These are phyloP conservation scores for Sphecodes monilicornis DNA, from an alignment of 2,888 invertebrate species.

Conservation along the genomic window DNA sequence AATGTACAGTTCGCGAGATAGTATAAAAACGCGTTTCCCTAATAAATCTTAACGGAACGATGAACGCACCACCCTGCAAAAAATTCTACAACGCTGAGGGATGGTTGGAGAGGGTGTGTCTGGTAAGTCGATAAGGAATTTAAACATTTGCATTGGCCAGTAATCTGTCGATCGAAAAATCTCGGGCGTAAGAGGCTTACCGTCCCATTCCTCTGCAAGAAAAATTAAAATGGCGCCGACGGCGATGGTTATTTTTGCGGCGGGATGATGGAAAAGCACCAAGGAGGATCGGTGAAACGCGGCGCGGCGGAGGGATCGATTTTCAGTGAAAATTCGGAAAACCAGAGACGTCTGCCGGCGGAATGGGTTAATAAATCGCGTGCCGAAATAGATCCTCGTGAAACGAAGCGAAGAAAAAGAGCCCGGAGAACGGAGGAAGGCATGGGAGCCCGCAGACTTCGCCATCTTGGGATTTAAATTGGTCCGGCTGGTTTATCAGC, in stretches of 20 bases:
- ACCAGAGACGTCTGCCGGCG: conserved; percentile 57
- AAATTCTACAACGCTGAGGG: background rate
- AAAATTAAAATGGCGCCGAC: conserved; percentile 22
- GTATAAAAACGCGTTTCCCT: too few relatives aligned
- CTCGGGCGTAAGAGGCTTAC: conserved; percentile 13
- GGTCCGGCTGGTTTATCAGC: conserved; percentile 73
- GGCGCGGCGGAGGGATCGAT: conserved; percentile 30
- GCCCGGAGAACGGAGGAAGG: background rate
- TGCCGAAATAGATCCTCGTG: conserved; percentile 49
- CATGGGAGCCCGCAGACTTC: conserved; percentile 23
- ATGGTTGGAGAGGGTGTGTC: background rate
- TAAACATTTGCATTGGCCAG: background rate
- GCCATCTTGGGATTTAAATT: conserved; percentile 72
- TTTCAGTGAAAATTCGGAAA: conserved; percentile 60
- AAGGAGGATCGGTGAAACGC: background rate
- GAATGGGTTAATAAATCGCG: conserved; percentile 71
- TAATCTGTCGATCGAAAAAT: conserved; percentile 2
- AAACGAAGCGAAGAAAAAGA: conserved; percentile 28
- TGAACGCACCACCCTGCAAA: background rate
- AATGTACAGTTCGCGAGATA: too few relatives aligned
- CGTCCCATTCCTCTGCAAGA: background rate
- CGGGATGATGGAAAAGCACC: background rate
- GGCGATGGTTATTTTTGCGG: too few relatives aligned
- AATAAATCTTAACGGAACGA: background rate
- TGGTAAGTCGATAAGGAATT: conserved; percentile 10